A percentile compares a stretch with the other conserved stretches of the same genome.
These are phyloP conservation scores for Arvicanthis niloticus DNA, from an alignment of 2,113 vertebrate species.

Conservation along the genomic window DNA sequence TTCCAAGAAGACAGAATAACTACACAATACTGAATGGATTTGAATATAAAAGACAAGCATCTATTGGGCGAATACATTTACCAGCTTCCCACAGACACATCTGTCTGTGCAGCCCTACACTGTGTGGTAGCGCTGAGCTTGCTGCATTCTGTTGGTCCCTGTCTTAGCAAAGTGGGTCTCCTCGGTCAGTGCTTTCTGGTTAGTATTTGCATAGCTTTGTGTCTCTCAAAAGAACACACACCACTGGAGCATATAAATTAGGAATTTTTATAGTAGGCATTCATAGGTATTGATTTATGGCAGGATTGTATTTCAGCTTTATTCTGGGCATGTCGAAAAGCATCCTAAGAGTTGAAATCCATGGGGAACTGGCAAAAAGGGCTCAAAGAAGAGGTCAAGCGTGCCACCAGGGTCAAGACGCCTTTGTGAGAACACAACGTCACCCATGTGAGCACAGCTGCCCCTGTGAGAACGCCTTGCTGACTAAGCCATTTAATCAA, in stretches of 20 bases:
- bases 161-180: slow-evolving; percentile 41
- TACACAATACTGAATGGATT: neutral
- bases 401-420: neutral
- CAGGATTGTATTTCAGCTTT: slow-evolving; percentile 48
- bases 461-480: neutral
- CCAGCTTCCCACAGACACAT: neutral
- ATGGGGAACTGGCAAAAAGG: neutral
- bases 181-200: neutral
- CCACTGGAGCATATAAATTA: slow-evolving; percentile 21
- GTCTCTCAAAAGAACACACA: slow-evolving; percentile 62
- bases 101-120: neutral
- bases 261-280: slow-evolving; percentile 71
- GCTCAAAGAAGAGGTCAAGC: slow-evolving; percentile 42
- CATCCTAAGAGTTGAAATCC: neutral
- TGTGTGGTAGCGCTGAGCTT: neutral
- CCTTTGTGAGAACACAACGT: slow-evolving; percentile 15
- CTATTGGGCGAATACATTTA: neutral
- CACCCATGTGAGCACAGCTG: slow-evolving; percentile 36
- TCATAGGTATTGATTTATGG: slow-evolving; percentile 78
- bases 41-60: slow-evolving; percentile 34
- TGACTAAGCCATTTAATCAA: neutral
- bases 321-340: slow-evolving; percentile 58
- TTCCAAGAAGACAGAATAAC: neutral
- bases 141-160: slow-evolving; percentile 29
- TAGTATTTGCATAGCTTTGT: slow-evolving; percentile 49